phyloP scores from a whole-genome alignment of 2,888 invertebrate species.

The Plagodis dolabraria region DNA sequence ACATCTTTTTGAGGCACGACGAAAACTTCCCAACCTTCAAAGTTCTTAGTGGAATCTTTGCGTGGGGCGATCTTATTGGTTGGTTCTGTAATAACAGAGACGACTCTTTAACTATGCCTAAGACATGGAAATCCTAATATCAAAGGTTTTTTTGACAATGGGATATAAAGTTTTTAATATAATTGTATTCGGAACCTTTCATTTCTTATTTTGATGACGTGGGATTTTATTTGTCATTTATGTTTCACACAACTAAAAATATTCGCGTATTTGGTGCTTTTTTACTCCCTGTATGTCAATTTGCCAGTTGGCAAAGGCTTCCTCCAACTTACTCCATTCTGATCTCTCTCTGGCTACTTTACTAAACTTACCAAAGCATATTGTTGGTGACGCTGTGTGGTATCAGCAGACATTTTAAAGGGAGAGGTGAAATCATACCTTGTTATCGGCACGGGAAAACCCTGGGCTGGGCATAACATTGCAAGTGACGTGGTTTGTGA shows the following conservation, averaged over 20 bases:
- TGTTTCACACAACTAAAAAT: too few relatives aligned
- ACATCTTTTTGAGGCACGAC: constrained; percentile 76
- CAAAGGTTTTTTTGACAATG: too few relatives aligned
- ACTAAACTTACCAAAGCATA: constrained; percentile 7
- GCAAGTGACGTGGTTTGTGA: constrained; percentile 66
- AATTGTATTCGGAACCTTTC: too few relatives aligned
- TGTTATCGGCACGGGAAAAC: constrained; percentile 35
- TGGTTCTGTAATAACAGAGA: constrained; percentile 86
- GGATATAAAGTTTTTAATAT: too few relatives aligned
- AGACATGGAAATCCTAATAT: neutral
- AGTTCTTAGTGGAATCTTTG: constrained; percentile 78
- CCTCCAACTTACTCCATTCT: too few relatives aligned
- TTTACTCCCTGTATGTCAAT: too few relatives aligned
- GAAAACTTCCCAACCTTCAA: constrained; percentile 87
- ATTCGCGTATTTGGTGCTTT: too few relatives aligned
- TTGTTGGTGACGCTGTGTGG: neutral
- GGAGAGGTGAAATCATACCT: constrained; percentile 15
- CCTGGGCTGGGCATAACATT: constrained; percentile 69
- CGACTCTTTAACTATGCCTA: constrained; percentile 45
- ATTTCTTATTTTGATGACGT: too few relatives aligned
- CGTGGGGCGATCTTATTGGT: constrained; percentile 88
- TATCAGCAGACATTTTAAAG: neutral
- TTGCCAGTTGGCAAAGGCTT: too few relatives aligned
- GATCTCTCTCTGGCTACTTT: too few relatives aligned
- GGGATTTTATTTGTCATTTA: too few relatives aligned